These are phyloP conservation scores for Typhlichthys eigenmanni DNA, from an alignment of 2,797 vertebrate species.

Conservation along the genomic window DNA sequence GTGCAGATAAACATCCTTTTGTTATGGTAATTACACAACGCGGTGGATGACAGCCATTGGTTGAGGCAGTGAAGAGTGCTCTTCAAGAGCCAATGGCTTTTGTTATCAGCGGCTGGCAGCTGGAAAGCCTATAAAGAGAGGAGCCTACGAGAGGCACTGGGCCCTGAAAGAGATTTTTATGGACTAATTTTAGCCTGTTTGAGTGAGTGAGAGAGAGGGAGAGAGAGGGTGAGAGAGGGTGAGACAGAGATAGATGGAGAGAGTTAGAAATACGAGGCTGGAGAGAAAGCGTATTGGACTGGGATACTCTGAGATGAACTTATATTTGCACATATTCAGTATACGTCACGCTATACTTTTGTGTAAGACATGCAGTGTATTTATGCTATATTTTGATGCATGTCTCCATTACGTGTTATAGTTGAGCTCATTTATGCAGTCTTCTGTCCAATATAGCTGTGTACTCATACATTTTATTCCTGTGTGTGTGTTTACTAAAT, in stretches of 20 bases:
- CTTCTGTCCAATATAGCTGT: conserved; percentile 38
- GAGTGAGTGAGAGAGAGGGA: conserved; percentile 11
- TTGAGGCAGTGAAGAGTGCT: conserved; percentile 61
- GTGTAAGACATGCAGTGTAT: conserved; percentile 23
- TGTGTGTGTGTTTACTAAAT: conserved; percentile 37
- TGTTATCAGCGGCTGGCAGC: conserved; percentile 75
- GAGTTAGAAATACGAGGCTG: conserved; percentile 34
- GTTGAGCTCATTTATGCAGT: conserved; percentile 35
- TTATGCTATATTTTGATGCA: conserved; percentile 34
- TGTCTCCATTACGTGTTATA: conserved; percentile 32
- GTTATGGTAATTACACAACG: conserved; percentile 67
- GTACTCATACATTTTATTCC: conserved; percentile 11
- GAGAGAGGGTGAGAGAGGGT: neutral
- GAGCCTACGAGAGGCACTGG: conserved; percentile 64
- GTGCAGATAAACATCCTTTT: conserved; percentile 72
- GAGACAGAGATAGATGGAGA: conserved; percentile 42
- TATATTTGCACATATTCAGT: conserved; percentile 36
- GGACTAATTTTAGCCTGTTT: conserved; percentile 55
- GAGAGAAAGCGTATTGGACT: conserved; percentile 36
- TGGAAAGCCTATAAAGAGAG: conserved; percentile 71
- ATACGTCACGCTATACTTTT: conserved; percentile 30
- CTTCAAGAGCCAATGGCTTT: conserved; percentile 71
- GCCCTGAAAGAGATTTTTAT: conserved; percentile 67
- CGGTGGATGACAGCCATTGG: conserved; percentile 70
- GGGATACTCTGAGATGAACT: conserved; percentile 42